These are phyloP conservation scores for Eilema sororculum DNA, from an alignment of 2,888 invertebrate genomes.

Conservation along the genomic window DNA sequence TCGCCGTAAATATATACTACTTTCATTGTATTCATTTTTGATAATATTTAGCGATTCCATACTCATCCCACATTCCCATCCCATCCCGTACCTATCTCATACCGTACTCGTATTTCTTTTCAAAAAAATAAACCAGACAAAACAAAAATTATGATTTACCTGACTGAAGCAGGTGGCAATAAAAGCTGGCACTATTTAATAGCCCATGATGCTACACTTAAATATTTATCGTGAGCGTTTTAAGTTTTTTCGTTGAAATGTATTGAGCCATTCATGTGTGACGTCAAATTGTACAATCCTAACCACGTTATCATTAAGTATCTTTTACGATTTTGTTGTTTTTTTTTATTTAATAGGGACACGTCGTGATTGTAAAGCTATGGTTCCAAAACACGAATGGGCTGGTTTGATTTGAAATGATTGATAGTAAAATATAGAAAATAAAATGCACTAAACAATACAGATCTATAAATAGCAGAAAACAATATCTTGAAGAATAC, in stretches of 20 bases:
- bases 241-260: neutral
- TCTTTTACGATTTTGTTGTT: neutral
- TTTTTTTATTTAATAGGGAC: too few relatives aligned
- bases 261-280: neutral
- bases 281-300: neutral
- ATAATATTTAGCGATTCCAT: too few relatives aligned
- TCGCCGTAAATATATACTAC: neutral
- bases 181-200: neutral
- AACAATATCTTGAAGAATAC: neutral
- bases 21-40: too few relatives aligned
- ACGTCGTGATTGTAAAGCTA: too few relatives aligned
- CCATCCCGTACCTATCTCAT: neutral
- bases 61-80: neutral
- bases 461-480: neutral
- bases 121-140: neutral
- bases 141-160: neutral
- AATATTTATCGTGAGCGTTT: neutral
- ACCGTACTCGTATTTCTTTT: neutral
- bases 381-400: neutral
- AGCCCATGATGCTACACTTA: neutral
- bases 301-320: neutral
- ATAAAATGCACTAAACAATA: neutral
- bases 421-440: too few relatives aligned
- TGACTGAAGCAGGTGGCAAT: neutral
- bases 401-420: neutral